Evolutionary conservation across 2,888 invertebrate genomes (phyloP).

Genomic region (Alentia gelatinosa): DNA sequence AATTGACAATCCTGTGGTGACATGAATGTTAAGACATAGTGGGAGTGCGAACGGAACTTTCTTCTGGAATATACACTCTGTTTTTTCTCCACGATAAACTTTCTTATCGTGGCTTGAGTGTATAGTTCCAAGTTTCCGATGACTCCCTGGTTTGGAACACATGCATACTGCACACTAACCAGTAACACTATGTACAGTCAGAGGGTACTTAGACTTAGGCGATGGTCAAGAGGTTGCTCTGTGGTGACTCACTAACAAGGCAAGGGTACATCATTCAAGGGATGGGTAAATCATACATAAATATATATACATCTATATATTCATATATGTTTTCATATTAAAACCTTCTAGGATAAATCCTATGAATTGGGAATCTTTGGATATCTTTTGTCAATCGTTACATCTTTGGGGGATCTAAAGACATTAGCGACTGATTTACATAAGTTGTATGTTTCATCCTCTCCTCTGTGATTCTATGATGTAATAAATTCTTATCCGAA

Average conservation of each 20-base stretch:
- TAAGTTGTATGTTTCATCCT: background rate
- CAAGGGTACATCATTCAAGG: conserved; percentile 25
- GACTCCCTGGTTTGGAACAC: background rate
- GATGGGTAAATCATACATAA: background rate
- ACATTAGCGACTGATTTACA: background rate
- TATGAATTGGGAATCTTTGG: background rate
- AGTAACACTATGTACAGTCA: background rate
- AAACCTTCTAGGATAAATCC: background rate
- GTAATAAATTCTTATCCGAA: background rate
- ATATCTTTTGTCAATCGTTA: background rate
- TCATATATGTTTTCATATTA: background rate
- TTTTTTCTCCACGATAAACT: no score
- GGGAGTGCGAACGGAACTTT: no score
- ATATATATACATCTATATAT: conserved; percentile 6
- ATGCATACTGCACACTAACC: background rate
- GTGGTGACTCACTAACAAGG: conserved; percentile 7
- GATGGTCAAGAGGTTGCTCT: background rate
- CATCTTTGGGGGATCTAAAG: background rate
- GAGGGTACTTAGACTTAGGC: background rate
- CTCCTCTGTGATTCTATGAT: background rate
- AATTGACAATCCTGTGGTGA: background rate
- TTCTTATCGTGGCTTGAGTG: no score
- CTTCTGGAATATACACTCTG: no score
- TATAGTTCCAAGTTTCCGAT: background rate
- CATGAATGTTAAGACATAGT: no score